Percentiles rank a stretch among this genome's conserved stretches.
phyloP scores from a whole-genome alignment of 1,140 invertebrate genomes.

The Drosophila seguyi region DNA sequence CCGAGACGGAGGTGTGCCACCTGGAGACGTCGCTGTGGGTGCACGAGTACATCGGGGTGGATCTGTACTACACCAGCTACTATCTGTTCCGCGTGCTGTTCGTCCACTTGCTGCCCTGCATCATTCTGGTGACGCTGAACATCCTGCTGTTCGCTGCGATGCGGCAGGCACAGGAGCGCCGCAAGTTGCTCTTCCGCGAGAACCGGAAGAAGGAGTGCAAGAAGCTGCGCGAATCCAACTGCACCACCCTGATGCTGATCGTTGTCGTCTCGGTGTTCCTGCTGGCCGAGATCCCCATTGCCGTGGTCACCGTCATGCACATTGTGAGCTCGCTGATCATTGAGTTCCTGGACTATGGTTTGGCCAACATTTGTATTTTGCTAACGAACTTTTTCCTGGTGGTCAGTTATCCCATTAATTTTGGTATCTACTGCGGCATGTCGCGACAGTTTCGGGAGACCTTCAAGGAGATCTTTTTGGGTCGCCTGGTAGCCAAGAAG shows the following conservation, averaged over 20 bases:
- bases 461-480: conserved; percentile 94
- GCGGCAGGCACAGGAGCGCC: conserved; percentile 91
- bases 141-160: conserved; percentile 94
- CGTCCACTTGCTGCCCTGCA: conserved; percentile 95
- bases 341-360: conserved; percentile 91
- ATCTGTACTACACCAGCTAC: conserved; percentile 93
- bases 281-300: conserved; percentile 95
- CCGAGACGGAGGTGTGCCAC: conserved; percentile 87
- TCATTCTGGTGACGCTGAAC: conserved; percentile 95
- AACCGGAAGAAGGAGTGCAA: conserved; percentile 94
- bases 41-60: conserved; percentile 87
- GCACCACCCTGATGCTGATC: conserved; percentile 97
- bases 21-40: conserved; percentile 89
- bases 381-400: conserved; percentile 97
- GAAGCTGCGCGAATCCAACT: conserved; percentile 94
- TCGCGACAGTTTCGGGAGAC: conserved; percentile 96
- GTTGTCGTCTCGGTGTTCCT: conserved; percentile 97
- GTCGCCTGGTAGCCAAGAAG: conserved; percentile 87
- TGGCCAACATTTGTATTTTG: conserved; percentile 93
- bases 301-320: conserved; percentile 93
- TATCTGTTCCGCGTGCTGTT: conserved; percentile 95
- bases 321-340: conserved; percentile 91
- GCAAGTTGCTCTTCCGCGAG: conserved; percentile 93
- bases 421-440: conserved; percentile 98
- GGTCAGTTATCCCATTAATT: conserved; percentile 96